Evolutionary conservation across 2,888 invertebrate species (phyloP), one percentile per base, ranked within the genome.

Genomic region (Diaprepes abbreviatus): DNA sequence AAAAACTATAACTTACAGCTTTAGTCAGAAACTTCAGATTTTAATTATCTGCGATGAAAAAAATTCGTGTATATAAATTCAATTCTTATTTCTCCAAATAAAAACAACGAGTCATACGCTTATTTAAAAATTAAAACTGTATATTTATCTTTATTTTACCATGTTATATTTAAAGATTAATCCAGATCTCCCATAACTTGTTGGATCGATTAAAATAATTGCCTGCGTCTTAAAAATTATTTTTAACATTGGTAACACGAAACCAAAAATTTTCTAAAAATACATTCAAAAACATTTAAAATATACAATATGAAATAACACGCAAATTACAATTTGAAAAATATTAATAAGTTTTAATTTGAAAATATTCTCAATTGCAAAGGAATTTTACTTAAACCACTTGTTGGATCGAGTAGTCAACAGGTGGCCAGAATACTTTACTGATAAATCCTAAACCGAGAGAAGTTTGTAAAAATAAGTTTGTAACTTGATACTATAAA

Each of bases 181-280:
- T 50, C 14, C 31, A 50, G 28, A 28, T 50, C 48, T 50, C 28
- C 48, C 16, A 50, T 45, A 45, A 43, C 33, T 28, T 60, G 28
- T 14, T 48, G 62, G 21, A 33, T 33, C 62, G 50, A 31, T 33
- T 62, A 62, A 48, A 66, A 66, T 58, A 45, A 57, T 58, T 35
- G 66, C 38, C 63, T 38, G 40, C 57, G 55, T 57, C 55, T 58
- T 62, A 45, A 31, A 64, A 57, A 45, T 64, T 70, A 70, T 70
- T 63, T 70, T 70, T 70, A 64, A 68, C 63, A 57, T 28, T 14
- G 35, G 70, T 57, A 70, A 70, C 50, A 19, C 38, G 70, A 70
- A 38, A 64, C 66, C 66, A 55, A 24, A 38, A 33, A 55, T 28
- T 35, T 28, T 58, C 70, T 70, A 70, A 70, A 66, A 70, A 70